Base-by-base conservation (phyloP, 2,113 vertebrate genomes). In the Lophura nycthemera region DNA sequence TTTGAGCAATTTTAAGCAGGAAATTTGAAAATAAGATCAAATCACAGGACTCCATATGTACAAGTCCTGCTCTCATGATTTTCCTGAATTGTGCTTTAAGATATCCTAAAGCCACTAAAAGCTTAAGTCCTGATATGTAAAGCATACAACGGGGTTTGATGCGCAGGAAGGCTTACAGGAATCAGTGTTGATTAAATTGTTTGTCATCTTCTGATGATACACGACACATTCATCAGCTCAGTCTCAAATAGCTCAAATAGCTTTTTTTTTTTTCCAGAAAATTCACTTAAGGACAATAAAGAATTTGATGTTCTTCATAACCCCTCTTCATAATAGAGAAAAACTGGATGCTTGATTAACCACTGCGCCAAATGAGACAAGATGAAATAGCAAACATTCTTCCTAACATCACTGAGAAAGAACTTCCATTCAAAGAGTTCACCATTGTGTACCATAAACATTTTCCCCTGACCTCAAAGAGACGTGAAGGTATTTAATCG, bases 381-480 rank as follows among this genome's bases (percentile, higher is more conserved):
- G 47, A 84, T 40, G 5, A 63, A 90, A 91, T 1, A 36, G 38
- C 4, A 38, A 43, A 34, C 73, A 91, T 81, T 96, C 87, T 96
- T 96, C 80, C 90, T 60, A 72, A 77, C 65, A 61, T 70, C 89
- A 56, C 40, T 63, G 73, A 52, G 56, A 59, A 93, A 90, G 10
- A 96, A 92, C 29, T 95, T 93, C 29, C 92, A 54, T 81, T 83
- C 88, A 95, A 15, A 17, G 54, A 93, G 66, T 73, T 96, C 57
- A 47, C 38, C 63, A 61, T 59, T 86, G 75, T 3, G 13, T 48
- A 40, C 34, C 79, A 78, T 50, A 83, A 89, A 78, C 64, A 50
- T 52, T 82, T 92, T 56, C 36, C 40, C 80, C 64, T 76, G 57
- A 80, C 40, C n/a, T 90, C 66, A 93, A 48, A 69, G 38, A 71